Percentiles rank a stretch among this genome's conserved stretches.
Conservation (phyloP, 2,797 vertebrate species). For the Labroides dimidiatus region DNA sequence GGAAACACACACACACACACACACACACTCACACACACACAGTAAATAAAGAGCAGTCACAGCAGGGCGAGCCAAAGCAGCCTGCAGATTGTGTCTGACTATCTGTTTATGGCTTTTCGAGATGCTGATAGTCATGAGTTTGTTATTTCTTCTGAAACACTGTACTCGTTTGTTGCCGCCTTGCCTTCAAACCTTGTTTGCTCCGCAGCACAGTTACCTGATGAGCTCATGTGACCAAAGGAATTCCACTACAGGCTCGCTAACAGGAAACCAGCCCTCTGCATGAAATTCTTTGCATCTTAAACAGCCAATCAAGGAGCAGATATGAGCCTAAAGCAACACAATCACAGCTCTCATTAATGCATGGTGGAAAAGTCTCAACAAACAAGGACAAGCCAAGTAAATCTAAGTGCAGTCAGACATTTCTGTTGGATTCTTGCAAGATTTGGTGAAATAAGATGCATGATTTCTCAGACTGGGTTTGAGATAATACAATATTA, state of each 20-base stretch:
- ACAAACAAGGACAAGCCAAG: too few relatives aligned
- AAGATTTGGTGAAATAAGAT: too few relatives aligned
- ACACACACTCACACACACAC: conserved; percentile 4
- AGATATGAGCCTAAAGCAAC: not conserved
- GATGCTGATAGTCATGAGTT: conserved; percentile 36
- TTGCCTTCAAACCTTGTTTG: conserved; percentile 25
- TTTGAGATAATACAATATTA: too few relatives aligned
- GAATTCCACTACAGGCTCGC: conserved; percentile 1
- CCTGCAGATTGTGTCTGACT: conserved; percentile 32
- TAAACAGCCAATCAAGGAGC: not conserved
- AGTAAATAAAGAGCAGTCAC: conserved; percentile 31
- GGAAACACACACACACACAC: conserved; percentile 39
- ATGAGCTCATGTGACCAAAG: conserved; percentile 8
- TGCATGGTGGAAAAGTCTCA: too few relatives aligned
- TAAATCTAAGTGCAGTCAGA: too few relatives aligned
- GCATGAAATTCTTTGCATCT: too few relatives aligned
- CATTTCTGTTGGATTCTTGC: too few relatives aligned
- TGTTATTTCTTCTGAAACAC: conserved; percentile 49
- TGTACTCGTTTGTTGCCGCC: conserved; percentile 18
- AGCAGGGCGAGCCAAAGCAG: conserved; percentile 7
- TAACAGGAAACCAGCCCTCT: not conserved
- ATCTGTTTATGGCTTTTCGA: conserved; percentile 39
- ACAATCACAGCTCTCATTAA: too few relatives aligned
- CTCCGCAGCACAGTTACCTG: conserved; percentile 22
- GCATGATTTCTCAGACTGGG: too few relatives aligned